A percentile compares a stretch with the other conserved stretches of the same genome.
phyloP scores from a whole-genome alignment of 2,888 invertebrate genomes.

The Flexamia atlantica region DNA sequence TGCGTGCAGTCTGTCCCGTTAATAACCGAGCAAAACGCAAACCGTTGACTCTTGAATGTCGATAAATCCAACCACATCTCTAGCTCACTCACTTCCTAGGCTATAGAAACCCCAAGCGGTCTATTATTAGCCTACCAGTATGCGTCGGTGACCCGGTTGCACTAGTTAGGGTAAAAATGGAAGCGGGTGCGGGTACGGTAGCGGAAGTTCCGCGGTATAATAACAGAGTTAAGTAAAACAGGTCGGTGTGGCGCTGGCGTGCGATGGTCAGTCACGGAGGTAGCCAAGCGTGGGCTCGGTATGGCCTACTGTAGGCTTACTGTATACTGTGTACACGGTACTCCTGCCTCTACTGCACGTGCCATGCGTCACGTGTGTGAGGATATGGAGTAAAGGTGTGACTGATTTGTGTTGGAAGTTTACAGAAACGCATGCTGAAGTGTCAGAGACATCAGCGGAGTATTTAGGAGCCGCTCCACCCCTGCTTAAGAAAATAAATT shows the following conservation, averaged over 20 bases:
- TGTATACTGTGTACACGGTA: too few relatives aligned
- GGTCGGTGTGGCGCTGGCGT: conserved; percentile 10
- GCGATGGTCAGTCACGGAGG: conserved; percentile 38
- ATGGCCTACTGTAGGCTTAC: not conserved
- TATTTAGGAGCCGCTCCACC: too few relatives aligned
- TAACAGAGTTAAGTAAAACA: conserved; percentile 46
- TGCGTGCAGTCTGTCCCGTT: too few relatives aligned
- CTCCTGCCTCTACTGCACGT: not conserved
- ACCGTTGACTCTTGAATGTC: too few relatives aligned
- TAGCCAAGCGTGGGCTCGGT: conserved; percentile 42
- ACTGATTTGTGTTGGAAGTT: too few relatives aligned
- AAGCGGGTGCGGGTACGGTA: conserved; percentile 7
- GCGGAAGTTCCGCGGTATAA: not conserved
- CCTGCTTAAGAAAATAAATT: too few relatives aligned
- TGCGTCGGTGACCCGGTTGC: not conserved
- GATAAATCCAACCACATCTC: too few relatives aligned
- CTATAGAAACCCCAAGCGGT: not conserved
- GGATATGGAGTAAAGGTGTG: too few relatives aligned
- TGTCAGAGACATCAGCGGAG: too few relatives aligned
- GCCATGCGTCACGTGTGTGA: not conserved
- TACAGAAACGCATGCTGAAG: too few relatives aligned
- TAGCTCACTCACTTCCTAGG: too few relatives aligned
- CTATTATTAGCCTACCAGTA: not conserved
- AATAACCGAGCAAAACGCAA: too few relatives aligned
- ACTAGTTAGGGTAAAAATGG: not conserved